These are phyloP conservation scores for Takifugu bimaculatus DNA, from an alignment of 2,113 vertebrate genomes.

Conservation along the genomic window DNA sequence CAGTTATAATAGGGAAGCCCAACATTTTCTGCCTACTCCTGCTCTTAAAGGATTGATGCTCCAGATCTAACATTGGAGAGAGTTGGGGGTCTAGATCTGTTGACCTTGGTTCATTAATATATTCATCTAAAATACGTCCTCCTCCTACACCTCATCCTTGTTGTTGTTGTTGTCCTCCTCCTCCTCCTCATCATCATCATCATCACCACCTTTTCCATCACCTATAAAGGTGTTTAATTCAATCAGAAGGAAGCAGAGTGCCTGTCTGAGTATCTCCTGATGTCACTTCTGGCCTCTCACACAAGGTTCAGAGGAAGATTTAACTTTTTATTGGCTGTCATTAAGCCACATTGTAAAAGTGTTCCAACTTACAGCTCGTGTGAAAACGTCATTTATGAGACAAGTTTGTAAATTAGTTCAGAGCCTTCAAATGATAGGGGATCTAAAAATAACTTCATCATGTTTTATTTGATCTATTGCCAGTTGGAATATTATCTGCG, in stretches of 20 bases:
- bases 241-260: conserved; percentile 95
- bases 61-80: no score
- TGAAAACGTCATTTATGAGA: not conserved
- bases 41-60: no score
- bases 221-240: conserved; percentile 93
- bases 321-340: not conserved
- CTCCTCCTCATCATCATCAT: conserved; percentile 85
- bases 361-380: not conserved
- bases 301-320: conserved; percentile 30
- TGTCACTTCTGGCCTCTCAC: conserved; percentile 2
- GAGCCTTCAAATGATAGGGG: not conserved
- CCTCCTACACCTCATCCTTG: conserved; percentile 81
- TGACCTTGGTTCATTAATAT: conserved; percentile 97
- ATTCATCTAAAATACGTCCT: conserved; percentile 95
- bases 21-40: no score
- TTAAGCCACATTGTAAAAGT: not conserved
- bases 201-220: conserved; percentile 81
- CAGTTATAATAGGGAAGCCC: no score
- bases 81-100: conserved; percentile 86
- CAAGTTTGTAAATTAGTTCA: not conserved
- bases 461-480: no score
- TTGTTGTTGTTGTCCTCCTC: conserved; percentile 73
- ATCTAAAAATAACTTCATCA: no score
- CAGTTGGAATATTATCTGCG: no score
- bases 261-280: conserved; percentile 75